phyloP scores from a whole-genome alignment of 2,888 invertebrate species.

The Mylabris sibirica region DNA sequence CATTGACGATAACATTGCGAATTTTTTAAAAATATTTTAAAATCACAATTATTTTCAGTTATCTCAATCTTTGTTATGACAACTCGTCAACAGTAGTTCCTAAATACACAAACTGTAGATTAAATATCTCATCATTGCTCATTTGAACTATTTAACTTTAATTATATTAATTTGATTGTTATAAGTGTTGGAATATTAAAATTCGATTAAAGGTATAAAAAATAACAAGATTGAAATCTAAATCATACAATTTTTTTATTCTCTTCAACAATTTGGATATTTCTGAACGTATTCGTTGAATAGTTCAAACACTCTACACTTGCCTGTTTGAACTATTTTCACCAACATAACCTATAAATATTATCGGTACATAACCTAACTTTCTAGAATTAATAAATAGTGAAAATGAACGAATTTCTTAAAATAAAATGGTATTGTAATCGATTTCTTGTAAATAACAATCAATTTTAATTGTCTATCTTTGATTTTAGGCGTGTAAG shows the following conservation, averaged over 20 bases:
- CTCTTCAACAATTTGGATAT: too few species aligned
- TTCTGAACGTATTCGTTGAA: too few species aligned
- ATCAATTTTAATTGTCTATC: neutral
- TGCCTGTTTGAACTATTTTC: too few species aligned
- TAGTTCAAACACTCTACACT: too few species aligned
- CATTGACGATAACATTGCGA: slow-evolving; percentile 80
- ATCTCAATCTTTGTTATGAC: neutral
- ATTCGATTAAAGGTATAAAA: too few species aligned
- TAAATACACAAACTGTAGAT: neutral
- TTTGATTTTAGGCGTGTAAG: slow-evolving; percentile 32
- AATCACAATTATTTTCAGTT: neutral
- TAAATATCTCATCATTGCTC: neutral
- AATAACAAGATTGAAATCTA: too few species aligned
- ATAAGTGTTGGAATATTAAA: too few species aligned
- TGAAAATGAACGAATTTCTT: slow-evolving; percentile 30
- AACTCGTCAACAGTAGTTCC: slow-evolving; percentile 15
- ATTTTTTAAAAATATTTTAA: neutral
- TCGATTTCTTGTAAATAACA: neutral
- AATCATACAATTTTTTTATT: too few species aligned
- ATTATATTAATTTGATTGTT: too few species aligned
- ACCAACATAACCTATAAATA: too few species aligned
- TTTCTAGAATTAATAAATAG: neutral
- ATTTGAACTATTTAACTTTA: slow-evolving; percentile 16
- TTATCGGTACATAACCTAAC: slow-evolving; percentile 20
- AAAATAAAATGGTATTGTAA: slow-evolving; percentile 27